Evolutionary conservation across 2,797 vertebrate species (phyloP), one percentile per base, ranked within the genome.

Genomic region (Liasis olivaceus): DNA sequence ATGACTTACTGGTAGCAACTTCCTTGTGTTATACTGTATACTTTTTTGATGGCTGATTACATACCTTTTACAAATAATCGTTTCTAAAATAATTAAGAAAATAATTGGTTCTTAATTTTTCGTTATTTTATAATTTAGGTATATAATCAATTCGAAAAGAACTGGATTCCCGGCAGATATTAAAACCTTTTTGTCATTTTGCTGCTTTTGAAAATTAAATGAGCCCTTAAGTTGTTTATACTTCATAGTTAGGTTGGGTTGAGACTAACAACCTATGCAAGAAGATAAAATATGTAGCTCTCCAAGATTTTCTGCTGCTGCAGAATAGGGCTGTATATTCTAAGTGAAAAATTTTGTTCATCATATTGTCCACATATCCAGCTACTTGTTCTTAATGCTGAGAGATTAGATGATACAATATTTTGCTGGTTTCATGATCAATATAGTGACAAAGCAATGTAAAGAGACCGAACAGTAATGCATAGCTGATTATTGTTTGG

Each of bases 71-170:
- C 62, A 81, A 62, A 90, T 20, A 12, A 24, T 59, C 64, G 15
- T 31, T 85, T 11, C 11, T 56, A 64, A 88, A 77, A 88, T 20
- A 54, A 54, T 54, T 54, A 54, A 54, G 51, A 54, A 54, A 54
- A 54, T 54, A 24, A 63, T 26, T 31, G 31, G 47, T 28, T 81
- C 22, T 87, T 47, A 85, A 62, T 62, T 90, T 54, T 85, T n/a
- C 26, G 72, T 85, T 17, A 69, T 26, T 92, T 88, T 59, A 14
- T 90, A 90, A 88, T 24, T 88, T 42, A 69, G 24, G 59, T 93
- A 3, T 84, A 66, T 11, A 62, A 51, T 47, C 60, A 91, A 15
- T 81, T 56, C 87, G 81, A 54, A 69, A 90, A n/a, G 72, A 28
- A 31, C 54, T 77, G 42, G 26, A 63, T 72, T 90, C 7, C n/a